Conservation (phyloP, 2,888 invertebrate species). For the Caenorhabditis sp. region DNA sequence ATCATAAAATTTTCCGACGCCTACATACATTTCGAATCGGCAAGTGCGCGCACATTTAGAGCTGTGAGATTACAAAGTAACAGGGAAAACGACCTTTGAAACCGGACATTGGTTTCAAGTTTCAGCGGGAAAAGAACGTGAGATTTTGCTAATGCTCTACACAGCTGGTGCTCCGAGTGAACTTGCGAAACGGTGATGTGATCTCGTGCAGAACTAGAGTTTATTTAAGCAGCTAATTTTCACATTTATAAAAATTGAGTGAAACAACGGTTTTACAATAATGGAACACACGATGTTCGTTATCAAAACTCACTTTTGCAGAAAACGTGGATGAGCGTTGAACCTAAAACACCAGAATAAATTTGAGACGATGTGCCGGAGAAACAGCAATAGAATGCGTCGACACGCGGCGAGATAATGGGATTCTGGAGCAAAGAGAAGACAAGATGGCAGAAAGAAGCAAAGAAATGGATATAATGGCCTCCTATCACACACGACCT, state of each 20-base stretch:
- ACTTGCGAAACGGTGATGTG: too few relatives aligned
- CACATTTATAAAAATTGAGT: neutral
- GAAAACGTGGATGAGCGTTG: too few relatives aligned
- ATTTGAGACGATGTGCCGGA: neutral
- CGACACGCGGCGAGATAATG: slow-evolving; percentile 14
- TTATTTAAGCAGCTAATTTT: neutral
- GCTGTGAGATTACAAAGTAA: too few relatives aligned
- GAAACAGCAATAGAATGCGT: slow-evolving; percentile 28
- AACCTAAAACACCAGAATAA: neutral
- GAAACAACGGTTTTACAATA: too few relatives aligned
- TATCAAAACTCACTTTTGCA: too few relatives aligned
- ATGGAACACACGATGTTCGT: too few relatives aligned
- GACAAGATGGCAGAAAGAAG: neutral
- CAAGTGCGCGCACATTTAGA: slow-evolving; percentile 8
- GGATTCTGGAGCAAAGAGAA: slow-evolving; percentile 27
- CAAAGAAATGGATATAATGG: slow-evolving; percentile 18
- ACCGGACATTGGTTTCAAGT: slow-evolving; percentile 24
- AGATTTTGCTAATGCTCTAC: slow-evolving; percentile 7
- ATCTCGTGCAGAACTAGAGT: neutral
- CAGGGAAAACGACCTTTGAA: slow-evolving; percentile 4
- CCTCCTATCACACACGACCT: neutral
- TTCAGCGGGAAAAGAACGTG: slow-evolving; percentile 24
- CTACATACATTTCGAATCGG: too few relatives aligned
- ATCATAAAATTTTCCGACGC: too few relatives aligned
- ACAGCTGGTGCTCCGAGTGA: slow-evolving; percentile 22